These are phyloP conservation scores for Archips crataeganus DNA, from an alignment of 2,888 invertebrate genomes.

Conservation along the genomic window DNA sequence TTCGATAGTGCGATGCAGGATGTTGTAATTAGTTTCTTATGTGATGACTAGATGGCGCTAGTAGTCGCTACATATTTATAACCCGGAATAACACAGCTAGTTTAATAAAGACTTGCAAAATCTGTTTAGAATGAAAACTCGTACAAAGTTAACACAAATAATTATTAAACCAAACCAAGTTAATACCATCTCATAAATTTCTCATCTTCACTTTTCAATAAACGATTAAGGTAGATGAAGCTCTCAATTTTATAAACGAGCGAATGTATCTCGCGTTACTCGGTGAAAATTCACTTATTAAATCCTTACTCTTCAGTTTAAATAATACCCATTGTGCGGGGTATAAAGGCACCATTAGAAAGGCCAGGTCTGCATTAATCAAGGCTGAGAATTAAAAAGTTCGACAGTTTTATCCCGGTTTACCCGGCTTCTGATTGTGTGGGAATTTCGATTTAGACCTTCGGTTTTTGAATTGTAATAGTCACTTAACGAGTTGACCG, in stretches of 20 bases:
- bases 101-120: no score
- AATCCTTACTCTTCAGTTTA: slow-evolving; percentile 21
- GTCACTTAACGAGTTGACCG: background rate
- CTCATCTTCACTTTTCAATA: slow-evolving; percentile 2
- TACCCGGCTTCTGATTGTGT: slow-evolving; percentile 19
- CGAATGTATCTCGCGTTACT: slow-evolving; percentile 14
- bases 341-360: slow-evolving; percentile 28
- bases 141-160: no score
- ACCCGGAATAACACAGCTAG: no score
- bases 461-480: slow-evolving; percentile 1
- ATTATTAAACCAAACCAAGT: no score
- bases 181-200: background rate
- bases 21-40: no score
- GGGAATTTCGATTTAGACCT: slow-evolving; percentile 6
- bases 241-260: slow-evolving; percentile 11
- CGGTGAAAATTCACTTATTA: slow-evolving; percentile 25
- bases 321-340: slow-evolving; percentile 24
- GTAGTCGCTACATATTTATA: no score
- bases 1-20: no score
- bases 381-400: slow-evolving; percentile 29
- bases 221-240: slow-evolving; percentile 1
- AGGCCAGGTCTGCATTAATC: slow-evolving; percentile 28
- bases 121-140: no score
- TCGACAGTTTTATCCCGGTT: slow-evolving; percentile 21
- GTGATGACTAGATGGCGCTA: no score